Evolutionary conservation across 2,888 invertebrate species (phyloP).

Genomic region (Drosophila subquinaria): DNA sequence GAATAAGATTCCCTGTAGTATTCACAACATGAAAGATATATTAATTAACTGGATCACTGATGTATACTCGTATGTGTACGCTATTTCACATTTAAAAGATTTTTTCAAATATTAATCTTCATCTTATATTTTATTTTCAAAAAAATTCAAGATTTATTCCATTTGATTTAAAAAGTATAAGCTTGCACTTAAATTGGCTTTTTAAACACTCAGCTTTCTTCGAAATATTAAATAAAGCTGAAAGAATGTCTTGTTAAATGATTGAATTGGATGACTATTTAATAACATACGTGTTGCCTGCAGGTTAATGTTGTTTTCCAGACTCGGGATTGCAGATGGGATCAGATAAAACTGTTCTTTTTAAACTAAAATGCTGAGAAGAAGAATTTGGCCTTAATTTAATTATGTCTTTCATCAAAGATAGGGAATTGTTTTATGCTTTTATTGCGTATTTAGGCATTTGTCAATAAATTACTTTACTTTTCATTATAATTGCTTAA

Average conservation of each 20-base stretch:
- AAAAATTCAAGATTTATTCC: neutral
- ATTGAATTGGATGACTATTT: neutral
- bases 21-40: neutral
- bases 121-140: neutral
- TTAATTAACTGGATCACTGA: no score
- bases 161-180: neutral
- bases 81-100: neutral
- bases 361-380: constrained; percentile 14
- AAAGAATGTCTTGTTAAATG: neutral
- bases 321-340: neutral
- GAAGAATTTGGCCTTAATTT: neutral
- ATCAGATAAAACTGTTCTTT: neutral
- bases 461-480: constrained; percentile 53
- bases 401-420: neutral
- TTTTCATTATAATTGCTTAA: constrained; percentile 18
- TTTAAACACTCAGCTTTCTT: neutral
- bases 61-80: neutral
- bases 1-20: neutral
- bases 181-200: neutral
- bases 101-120: neutral
- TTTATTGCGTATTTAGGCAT: constrained; percentile 46
- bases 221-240: neutral
- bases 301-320: neutral
- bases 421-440: neutral
- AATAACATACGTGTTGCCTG: neutral